Conservation (phyloP, 2,797 vertebrate species). For the Scyliorhinus canicula region DNA sequence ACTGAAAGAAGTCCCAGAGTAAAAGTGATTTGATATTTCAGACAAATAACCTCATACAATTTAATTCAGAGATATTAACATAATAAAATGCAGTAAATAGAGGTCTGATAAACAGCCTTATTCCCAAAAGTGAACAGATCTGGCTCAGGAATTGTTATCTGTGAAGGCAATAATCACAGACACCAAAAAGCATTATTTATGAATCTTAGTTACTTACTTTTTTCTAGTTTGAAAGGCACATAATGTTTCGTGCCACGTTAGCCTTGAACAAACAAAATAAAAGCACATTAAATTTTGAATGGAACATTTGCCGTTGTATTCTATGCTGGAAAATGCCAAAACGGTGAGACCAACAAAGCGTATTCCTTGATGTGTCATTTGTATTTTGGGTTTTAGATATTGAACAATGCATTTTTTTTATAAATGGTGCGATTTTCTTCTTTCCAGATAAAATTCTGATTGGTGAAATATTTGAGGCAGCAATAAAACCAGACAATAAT, state of each 20-base stretch:
- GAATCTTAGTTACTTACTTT: not conserved
- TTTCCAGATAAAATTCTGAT: not conserved
- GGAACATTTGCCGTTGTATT: not conserved
- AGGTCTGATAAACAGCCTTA: slow-evolving; percentile 55
- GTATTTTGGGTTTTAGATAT: not conserved
- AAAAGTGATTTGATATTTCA: slow-evolving; percentile 46
- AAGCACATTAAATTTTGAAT: slow-evolving; percentile 12
- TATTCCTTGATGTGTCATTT: not conserved
- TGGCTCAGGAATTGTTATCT: slow-evolving; percentile 50
- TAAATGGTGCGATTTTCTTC: not conserved
- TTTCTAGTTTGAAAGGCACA: not conserved
- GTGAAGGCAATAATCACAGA: slow-evolving; percentile 51
- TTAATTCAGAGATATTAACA: slow-evolving; percentile 56
- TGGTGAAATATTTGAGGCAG: not conserved
- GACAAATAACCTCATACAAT: slow-evolving; percentile 50
- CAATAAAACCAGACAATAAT: not conserved
- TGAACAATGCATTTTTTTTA: not conserved
- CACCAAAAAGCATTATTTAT: slow-evolving; percentile 44
- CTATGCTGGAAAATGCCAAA: not conserved
- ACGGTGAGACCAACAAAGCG: not conserved
- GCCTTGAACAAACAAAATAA: slow-evolving; percentile 14
- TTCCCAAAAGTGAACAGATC: slow-evolving; percentile 52
- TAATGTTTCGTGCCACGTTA: not conserved
- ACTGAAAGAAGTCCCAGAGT: slow-evolving; percentile 43
- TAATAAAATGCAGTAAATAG: slow-evolving; percentile 53